phyloP scores from a whole-genome alignment of 2,113 vertebrate genomes.

The Oryzias celebensis region DNA sequence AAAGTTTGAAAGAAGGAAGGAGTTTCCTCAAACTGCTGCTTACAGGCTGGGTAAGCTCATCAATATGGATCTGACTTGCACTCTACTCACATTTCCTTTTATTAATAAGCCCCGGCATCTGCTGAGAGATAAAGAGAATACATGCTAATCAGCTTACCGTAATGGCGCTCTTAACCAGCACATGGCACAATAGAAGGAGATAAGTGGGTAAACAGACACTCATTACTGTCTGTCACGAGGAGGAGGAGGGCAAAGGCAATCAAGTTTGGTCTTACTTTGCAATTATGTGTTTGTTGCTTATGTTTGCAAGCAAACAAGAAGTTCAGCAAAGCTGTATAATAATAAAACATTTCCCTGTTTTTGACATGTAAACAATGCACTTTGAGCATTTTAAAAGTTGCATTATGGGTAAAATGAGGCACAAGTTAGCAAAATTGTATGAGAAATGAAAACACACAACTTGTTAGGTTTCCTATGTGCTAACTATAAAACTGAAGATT shows the following conservation, averaged over 20 bases:
- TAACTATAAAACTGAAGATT: no score
- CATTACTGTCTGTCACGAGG: constrained; percentile 63
- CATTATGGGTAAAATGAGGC: background rate
- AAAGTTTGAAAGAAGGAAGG: no score
- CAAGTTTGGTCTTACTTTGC: constrained; percentile 35
- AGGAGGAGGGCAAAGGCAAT: constrained; percentile 15
- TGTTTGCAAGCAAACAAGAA: constrained; percentile 37
- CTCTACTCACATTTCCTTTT: constrained; percentile 51
- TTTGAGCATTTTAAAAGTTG: constrained; percentile 29
- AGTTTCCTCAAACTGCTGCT: no score
- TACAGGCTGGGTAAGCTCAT: no score
- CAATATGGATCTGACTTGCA: background rate
- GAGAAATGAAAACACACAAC: background rate
- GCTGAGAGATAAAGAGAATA: constrained; percentile 45
- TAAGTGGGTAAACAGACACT: constrained; percentile 69
- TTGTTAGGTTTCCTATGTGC: no score
- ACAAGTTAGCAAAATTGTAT: constrained; percentile 2
- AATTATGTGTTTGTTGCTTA: constrained; percentile 32
- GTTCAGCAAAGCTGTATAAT: constrained; percentile 38
- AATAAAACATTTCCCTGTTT: constrained; percentile 18
- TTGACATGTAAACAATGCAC: constrained; percentile 20
- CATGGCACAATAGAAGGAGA: constrained; percentile 49
- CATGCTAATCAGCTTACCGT: constrained; percentile 62
- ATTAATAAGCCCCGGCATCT: constrained; percentile 51
- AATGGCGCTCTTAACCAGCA: constrained; percentile 59